phyloP scores from a whole-genome alignment of 2,888 invertebrate species.

The Drosophila birchii region DNA sequence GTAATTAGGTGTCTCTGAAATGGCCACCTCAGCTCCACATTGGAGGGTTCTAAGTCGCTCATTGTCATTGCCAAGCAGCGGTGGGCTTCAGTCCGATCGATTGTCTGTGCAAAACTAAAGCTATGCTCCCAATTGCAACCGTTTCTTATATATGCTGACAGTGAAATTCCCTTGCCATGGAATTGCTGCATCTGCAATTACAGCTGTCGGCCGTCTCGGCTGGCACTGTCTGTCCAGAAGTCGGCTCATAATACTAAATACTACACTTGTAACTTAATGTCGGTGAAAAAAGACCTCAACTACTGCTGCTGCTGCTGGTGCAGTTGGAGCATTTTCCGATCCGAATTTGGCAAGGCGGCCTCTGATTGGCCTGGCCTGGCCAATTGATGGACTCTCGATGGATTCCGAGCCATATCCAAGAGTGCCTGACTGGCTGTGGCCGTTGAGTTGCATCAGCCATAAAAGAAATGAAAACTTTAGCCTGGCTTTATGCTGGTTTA shows the following conservation, averaged over 20 bases:
- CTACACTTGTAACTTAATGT: constrained; percentile 58
- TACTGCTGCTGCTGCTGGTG: constrained; percentile 17
- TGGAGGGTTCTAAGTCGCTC: constrained; percentile 47
- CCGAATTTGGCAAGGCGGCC: constrained; percentile 44
- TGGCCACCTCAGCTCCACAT: constrained; percentile 66
- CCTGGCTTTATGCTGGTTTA: constrained; percentile 15
- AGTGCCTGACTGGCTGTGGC: constrained; percentile 64
- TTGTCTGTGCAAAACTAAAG: constrained; percentile 57
- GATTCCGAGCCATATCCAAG: constrained; percentile 30
- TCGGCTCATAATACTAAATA: constrained; percentile 61
- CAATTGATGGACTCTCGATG: constrained; percentile 50
- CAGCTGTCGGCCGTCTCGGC: constrained; percentile 38
- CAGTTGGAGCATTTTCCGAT: constrained; percentile 20
- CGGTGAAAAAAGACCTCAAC: constrained; percentile 4
- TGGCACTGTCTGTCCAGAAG: constrained; percentile 29
- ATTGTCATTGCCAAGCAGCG: constrained; percentile 27
- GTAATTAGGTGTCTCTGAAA: not conserved
- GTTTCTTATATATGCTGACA: constrained; percentile 71
- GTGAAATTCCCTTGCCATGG: constrained; percentile 67
- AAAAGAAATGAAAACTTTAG: constrained; percentile 5
- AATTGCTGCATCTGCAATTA: constrained; percentile 81
- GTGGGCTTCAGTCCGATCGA: constrained; percentile 27
- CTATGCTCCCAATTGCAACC: constrained; percentile 38
- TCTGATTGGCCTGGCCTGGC: constrained; percentile 41
- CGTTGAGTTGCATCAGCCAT: constrained; percentile 78